Conservation (phyloP, 64 coral and sea anemone genomes). For the Actinia tenebrosa region DNA sequence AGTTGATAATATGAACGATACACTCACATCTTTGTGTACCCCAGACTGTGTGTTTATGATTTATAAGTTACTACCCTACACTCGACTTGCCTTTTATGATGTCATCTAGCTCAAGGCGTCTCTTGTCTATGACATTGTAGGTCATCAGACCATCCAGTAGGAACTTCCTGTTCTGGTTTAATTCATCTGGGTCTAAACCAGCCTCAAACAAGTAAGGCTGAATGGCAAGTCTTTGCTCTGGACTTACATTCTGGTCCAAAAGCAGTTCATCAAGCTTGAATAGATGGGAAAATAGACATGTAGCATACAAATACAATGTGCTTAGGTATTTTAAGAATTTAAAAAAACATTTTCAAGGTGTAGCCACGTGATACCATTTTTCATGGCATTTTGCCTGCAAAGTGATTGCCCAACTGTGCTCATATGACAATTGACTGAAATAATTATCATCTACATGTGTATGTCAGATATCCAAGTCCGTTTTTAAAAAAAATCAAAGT, state of each 20-base stretch:
- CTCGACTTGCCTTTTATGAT: constrained; percentile 34
- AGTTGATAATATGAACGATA: not conserved
- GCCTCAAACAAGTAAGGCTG: constrained; percentile 40
- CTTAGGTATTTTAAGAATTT: too few species aligned
- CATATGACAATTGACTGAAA: too few species aligned
- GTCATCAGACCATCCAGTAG: constrained; percentile 32
- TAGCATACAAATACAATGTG: not conserved
- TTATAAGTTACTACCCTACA: not conserved
- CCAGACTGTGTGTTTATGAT: not conserved
- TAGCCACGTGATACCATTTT: too few species aligned
- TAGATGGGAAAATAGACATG: constrained; percentile 3
- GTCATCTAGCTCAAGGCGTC: constrained; percentile 35
- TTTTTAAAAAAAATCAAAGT: too few species aligned
- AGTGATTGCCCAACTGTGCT: too few species aligned
- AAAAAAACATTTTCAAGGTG: too few species aligned
- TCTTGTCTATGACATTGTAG: constrained; percentile 47
- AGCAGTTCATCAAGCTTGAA: constrained; percentile 34
- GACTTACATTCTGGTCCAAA: not conserved
- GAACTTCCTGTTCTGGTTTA: constrained; percentile 13
- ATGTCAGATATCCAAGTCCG: too few species aligned
- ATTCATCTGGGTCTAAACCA: constrained; percentile 32
- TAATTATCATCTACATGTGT: too few species aligned
- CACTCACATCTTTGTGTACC: not conserved
- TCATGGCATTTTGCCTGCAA: too few species aligned
- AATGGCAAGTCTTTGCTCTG: constrained; percentile 15